Percentiles rank a stretch among this genome's conserved stretches.
phyloP scores from a whole-genome alignment of 2,113 vertebrate genomes.

The Cyanoderma ruficeps region DNA sequence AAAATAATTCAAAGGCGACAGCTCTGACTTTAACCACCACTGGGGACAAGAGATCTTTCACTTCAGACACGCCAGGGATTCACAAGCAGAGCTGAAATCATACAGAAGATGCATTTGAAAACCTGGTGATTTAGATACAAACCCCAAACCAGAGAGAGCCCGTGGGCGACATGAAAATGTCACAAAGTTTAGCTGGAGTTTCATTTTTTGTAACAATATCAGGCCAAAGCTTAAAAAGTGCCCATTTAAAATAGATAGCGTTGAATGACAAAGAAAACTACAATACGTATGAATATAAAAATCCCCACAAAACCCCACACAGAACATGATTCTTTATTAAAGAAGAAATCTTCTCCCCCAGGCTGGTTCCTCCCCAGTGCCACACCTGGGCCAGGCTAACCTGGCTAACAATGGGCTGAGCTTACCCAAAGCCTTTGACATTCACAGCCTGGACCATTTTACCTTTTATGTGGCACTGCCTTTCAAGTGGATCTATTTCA shows the following conservation, averaged over 20 bases:
- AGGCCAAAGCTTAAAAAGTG: background rate
- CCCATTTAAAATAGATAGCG: background rate
- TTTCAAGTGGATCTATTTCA: background rate
- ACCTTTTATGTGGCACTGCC: background rate
- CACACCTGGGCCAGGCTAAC: background rate
- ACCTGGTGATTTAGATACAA: background rate
- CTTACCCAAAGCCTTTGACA: background rate
- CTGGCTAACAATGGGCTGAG: background rate
- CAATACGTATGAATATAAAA: background rate
- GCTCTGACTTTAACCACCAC: constrained; percentile 18
- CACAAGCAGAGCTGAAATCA: background rate
- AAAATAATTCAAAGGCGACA: constrained; percentile 15
- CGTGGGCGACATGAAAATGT: background rate
- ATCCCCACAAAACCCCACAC: background rate
- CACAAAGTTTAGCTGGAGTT: background rate
- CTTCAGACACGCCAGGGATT: background rate
- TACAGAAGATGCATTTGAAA: background rate
- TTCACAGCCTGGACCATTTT: background rate
- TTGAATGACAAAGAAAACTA: background rate
- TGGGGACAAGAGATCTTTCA: constrained; percentile 13
- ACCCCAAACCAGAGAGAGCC: background rate
- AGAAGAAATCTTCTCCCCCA: background rate
- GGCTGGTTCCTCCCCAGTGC: background rate
- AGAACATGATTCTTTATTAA: background rate
- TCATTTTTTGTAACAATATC: background rate